Evolutionary conservation across 2,888 invertebrate species (phyloP).

Genomic region (Pyrochroa serraticornis): DNA sequence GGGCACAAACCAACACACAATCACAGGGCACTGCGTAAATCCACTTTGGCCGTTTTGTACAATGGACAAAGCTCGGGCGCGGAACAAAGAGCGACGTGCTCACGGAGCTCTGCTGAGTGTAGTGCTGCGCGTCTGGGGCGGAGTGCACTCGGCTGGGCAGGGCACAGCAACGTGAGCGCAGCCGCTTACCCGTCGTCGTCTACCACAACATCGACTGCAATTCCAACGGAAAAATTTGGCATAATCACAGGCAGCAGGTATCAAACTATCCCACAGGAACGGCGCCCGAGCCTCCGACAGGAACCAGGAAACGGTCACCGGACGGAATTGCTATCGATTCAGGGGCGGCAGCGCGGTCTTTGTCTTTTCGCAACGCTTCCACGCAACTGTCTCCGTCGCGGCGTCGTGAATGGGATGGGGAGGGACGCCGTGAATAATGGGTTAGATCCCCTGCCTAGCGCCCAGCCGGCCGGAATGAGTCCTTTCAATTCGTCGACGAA

Average conservation of each 20-base stretch:
- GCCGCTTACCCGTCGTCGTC: constrained; percentile 31
- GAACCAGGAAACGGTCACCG: constrained; percentile 12
- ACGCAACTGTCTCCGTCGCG: too few relatives aligned
- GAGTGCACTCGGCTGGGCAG: constrained; percentile 51
- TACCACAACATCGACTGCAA: constrained; percentile 18
- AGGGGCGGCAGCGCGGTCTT: too few relatives aligned
- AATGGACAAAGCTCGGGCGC: constrained; percentile 36
- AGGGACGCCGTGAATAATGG: background rate
- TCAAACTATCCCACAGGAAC: constrained; percentile 2
- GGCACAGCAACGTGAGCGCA: constrained; percentile 50
- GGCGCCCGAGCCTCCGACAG: constrained; percentile 2
- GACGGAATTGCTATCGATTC: too few relatives aligned
- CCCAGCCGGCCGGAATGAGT: constrained; percentile 30
- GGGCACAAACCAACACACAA: too few relatives aligned
- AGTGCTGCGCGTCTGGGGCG: constrained; percentile 51
- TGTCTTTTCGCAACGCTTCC: too few relatives aligned
- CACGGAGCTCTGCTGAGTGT: constrained; percentile 41
- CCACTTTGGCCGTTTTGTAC: background rate
- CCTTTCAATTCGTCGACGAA: constrained; percentile 35
- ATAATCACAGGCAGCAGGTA: constrained; percentile 1
- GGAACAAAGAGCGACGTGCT: constrained; percentile 44
- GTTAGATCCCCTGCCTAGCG: too few relatives aligned
- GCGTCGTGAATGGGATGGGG: background rate
- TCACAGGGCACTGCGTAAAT: too few relatives aligned
- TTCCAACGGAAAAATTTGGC: constrained; percentile 1